A percentile compares a stretch with the other conserved stretches of the same genome.
Evolutionary conservation across 1,140 invertebrate genomes (phyloP).

Genomic region (Ruditapes philippinarum): DNA sequence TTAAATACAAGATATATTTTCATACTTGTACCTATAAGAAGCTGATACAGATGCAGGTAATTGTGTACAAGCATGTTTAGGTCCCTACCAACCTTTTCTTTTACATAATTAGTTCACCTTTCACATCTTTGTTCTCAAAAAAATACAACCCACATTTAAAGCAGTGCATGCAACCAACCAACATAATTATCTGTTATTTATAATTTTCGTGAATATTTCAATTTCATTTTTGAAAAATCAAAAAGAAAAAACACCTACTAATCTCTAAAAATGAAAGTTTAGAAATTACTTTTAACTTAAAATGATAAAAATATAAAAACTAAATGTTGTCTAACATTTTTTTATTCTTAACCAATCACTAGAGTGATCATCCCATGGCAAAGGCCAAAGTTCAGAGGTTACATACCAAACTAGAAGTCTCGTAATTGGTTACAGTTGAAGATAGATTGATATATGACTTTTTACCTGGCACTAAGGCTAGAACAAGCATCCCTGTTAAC

Average conservation of each 20-base stretch:
- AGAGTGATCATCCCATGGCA: conserved; percentile 63
- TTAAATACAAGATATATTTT: no score
- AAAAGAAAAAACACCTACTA: no score
- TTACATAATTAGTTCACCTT: no score
- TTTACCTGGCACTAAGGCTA: conserved; percentile 39
- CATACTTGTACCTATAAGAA: background rate
- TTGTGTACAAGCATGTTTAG: no score
- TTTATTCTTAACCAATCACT: conserved; percentile 53
- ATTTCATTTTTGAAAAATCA: no score
- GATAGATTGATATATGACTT: background rate
- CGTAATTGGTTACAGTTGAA: conserved; percentile 21
- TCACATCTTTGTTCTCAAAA: no score
- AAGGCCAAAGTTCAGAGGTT: conserved; percentile 68
- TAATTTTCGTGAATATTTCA: no score
- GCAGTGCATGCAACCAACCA: conserved; percentile 65
- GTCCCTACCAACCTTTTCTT: no score
- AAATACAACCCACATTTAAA: conserved; percentile 15
- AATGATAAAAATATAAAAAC: no score
- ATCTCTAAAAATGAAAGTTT: no score
- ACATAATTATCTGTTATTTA: background rate
- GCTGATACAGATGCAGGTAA: background rate
- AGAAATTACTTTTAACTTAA: no score
- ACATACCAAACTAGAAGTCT: conserved; percentile 45
- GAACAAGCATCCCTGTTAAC: conserved; percentile 18
- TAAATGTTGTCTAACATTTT: conserved; percentile 21